These are phyloP conservation scores for Phaonia tiefii DNA, from an alignment of 2,888 invertebrate species.

Conservation along the genomic window DNA sequence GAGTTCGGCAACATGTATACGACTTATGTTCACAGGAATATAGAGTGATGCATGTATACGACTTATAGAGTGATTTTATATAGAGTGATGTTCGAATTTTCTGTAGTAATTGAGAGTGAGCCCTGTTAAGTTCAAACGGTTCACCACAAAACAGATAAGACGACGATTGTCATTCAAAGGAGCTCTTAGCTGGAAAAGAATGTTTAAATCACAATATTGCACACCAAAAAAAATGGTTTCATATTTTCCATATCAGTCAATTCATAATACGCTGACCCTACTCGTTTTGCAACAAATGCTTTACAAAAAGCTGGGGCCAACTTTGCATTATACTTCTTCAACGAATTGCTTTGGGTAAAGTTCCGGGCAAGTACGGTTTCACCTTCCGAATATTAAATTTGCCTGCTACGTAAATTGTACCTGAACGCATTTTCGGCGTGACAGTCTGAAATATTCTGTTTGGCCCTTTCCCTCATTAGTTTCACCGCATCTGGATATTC, in stretches of 20 bases:
- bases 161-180: not conserved
- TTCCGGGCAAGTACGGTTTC: not conserved
- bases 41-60: too few relatives aligned
- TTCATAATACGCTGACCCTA: not conserved
- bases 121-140: too few relatives aligned
- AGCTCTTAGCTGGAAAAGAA: not conserved
- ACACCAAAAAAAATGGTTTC: not conserved
- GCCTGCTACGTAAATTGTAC: too few relatives aligned
- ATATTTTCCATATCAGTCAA: not conserved
- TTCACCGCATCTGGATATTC: not conserved
- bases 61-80: too few relatives aligned
- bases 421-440: too few relatives aligned
- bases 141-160: constrained; percentile 13
- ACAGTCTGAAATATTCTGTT: constrained; percentile 4
- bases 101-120: too few relatives aligned
- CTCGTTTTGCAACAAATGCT: not conserved
- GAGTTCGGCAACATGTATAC: too few relatives aligned
- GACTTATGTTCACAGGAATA: too few relatives aligned
- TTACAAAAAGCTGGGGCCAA: constrained; percentile 5
- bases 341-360: too few relatives aligned
- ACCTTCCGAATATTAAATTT: constrained; percentile 1
- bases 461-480: constrained; percentile 4
- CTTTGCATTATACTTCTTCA: not conserved
- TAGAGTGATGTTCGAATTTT: too few relatives aligned
- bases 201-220: not conserved